A percentile compares a stretch with the other conserved stretches of the same genome.
phyloP scores from a whole-genome alignment of 35 echinoderm and acorn worm genomes.

The Diadema setosum region DNA sequence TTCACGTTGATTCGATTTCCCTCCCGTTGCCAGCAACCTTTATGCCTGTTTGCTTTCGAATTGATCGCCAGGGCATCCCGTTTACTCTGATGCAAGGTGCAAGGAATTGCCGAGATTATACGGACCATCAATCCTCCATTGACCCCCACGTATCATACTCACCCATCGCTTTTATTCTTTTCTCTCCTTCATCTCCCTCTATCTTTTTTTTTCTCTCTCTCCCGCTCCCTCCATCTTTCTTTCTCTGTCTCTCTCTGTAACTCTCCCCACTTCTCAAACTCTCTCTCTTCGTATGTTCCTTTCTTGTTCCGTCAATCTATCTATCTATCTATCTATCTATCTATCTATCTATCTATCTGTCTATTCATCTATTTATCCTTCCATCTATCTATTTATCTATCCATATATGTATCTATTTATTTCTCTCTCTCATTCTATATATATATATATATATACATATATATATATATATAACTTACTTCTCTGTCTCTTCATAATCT shows the following conservation, averaged over 20 bases:
- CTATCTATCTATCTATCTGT: not conserved
- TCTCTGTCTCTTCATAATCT: no score
- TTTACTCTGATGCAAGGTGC: constrained; percentile 23
- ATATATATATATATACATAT: no score
- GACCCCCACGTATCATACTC: not conserved
- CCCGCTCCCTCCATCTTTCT: not conserved
- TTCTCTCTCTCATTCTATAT: no score
- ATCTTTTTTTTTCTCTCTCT: not conserved
- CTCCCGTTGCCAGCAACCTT: not conserved
- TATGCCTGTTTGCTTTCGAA: constrained; percentile 19
- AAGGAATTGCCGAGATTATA: not conserved
- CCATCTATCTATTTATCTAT: no score
- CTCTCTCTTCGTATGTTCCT: not conserved
- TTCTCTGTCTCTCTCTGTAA: not conserved
- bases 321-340: not conserved
- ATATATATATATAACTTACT: no score
- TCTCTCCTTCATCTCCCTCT: not conserved
- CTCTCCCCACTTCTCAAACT: not conserved
- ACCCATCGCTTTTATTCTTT: not conserved
- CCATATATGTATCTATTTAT: no score
- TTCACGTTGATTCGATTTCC: not conserved
- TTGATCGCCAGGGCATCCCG: not conserved
- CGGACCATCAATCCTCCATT: not conserved
- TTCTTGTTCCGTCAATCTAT: not conserved
- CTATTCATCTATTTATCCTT: no score